Evolutionary conservation across 2,797 vertebrate species (phyloP), one percentile per base, ranked within the genome.

Genomic region (Acipenser oxyrinchus): DNA sequence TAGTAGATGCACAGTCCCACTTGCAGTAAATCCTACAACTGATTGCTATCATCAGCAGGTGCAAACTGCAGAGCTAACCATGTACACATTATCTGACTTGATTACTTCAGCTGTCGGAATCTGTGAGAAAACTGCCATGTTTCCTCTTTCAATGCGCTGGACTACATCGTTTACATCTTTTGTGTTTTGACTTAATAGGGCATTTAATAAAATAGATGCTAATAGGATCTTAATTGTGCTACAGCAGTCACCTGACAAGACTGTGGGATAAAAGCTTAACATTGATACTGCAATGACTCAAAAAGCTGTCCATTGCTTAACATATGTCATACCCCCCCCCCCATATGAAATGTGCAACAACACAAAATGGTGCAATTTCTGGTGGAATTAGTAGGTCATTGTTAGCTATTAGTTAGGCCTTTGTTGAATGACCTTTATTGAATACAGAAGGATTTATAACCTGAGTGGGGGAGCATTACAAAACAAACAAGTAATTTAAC

Each of bases 171-270:
- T 82, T 80, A 75, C 80, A 78, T 73, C 73, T 71, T 83, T 77
- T 81, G 75, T 78, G 76, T 77, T 80, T 80, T 76, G 84, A 85
- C 88, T 86, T 85, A 84, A 88, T 87, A 88, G 82, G 88, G 87
- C 92, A 93, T 95, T 95, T 93, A 93, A 90, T 92, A 92, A 93
- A 90, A 93, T 89, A 89, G 93, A 94, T 93, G 90, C 90, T 95
- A 93, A 93, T 92, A 89, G 89, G 85, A 87, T 79, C 82, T 82
- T 89, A 88, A 88, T 89, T 86, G 85, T 87, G 87, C 84, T 83
- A 86, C 82, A 86, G 81, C 79, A 79, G 79, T 60, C 73, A 73
- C 77, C 78, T 86, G 84, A 87, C 83, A 78, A 79, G 77, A 74
- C 78, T 76, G 78, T 78, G 78, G 64, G 71, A 81, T 77, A 75